phyloP scores from a whole-genome alignment of 2,113 vertebrate genomes.

The Rhinichthys klamathensis region DNA sequence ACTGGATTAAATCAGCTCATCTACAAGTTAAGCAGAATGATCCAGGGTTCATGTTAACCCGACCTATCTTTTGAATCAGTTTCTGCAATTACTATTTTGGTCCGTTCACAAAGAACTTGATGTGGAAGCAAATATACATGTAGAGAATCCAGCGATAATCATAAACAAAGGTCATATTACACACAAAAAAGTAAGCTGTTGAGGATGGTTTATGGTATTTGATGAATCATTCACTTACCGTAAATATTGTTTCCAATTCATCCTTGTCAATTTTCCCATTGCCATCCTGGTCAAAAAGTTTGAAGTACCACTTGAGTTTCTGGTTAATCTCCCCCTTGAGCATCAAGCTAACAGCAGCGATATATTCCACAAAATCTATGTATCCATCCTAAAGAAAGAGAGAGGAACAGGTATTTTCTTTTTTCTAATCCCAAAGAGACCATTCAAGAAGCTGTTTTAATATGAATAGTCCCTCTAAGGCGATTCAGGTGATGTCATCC shows the following conservation, averaged over 20 bases:
- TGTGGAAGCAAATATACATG: not conserved
- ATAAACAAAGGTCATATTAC: not conserved
- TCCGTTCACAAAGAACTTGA: not conserved
- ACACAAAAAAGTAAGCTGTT: not conserved
- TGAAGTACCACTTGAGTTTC: constrained; percentile 96
- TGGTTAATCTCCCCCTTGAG: constrained; percentile 90
- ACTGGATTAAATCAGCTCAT: constrained; percentile 60
- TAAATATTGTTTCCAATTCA: constrained; percentile 86
- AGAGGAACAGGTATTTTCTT: not conserved
- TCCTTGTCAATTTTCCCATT: constrained; percentile 91
- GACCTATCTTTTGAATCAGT: not conserved
- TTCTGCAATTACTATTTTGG: not conserved
- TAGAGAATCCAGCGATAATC: not conserved
- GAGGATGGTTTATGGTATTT: too few relatives aligned
- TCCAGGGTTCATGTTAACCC: constrained; percentile 7
- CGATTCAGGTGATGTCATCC: not conserved
- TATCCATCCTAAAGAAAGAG: constrained; percentile 80
- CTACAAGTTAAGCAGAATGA: constrained; percentile 31
- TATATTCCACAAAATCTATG: constrained; percentile 92
- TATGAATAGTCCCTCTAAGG: not conserved
- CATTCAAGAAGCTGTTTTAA: not conserved
- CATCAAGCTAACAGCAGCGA: constrained; percentile 87
- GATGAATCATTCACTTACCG: constrained; percentile 71
- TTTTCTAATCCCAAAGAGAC: not conserved
- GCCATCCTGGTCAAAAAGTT: constrained; percentile 88